Evolutionary conservation across 2,888 invertebrate species (phyloP), one percentile per base, ranked within the genome.

Genomic region (Drosophila ustulata): DNA sequence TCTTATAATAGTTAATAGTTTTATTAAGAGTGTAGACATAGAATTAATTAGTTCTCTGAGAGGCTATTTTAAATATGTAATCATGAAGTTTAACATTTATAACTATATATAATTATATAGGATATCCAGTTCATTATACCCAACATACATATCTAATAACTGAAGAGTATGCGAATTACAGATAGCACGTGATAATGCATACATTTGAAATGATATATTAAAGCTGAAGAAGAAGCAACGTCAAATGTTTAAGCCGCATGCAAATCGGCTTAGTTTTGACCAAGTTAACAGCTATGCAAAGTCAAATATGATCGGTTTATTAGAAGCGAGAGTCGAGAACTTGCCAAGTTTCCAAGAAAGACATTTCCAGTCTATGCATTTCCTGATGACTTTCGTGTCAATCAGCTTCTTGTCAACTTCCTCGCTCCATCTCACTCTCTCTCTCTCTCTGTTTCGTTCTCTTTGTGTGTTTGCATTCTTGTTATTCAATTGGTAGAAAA

Each of bases 101-200:
- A 18, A 18, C 1, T 18, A 18, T 2, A 1, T 18, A 1, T 2
- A 18, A 18, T 18, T 1, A 18, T 18, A 18, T 18, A 18, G 18
- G 18, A 18, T 18, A 18, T 18, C 3, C 18, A 18, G 23, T 23
- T 32, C 6, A n/a, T 7, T 4, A 51, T 52, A 39, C 13, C 55
- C 28, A 11, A 18, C 6, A 5, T 18, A 1, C 6, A 9, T 25
- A 8, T n/a, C n/a, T 18, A 5, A 13, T n/a, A 32, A 3, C 4
- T 45, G 25, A n/a, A 56, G 45, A 32, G 55, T 56, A 46, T 56
- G 25, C 4, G 34, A 56, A 45, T 25, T 45, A 56, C 45, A 9
- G 9, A 9, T 56, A 25, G 34, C 55, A 34, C 55, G 45, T 45
- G 39, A 53, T 39, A 41, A 41, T 18, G 18, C 23, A 13, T 26